Evolutionary conservation across 2,888 invertebrate genomes (phyloP), one percentile per base, ranked within the genome.

Genomic region (Hypselothyrea guttata): DNA sequence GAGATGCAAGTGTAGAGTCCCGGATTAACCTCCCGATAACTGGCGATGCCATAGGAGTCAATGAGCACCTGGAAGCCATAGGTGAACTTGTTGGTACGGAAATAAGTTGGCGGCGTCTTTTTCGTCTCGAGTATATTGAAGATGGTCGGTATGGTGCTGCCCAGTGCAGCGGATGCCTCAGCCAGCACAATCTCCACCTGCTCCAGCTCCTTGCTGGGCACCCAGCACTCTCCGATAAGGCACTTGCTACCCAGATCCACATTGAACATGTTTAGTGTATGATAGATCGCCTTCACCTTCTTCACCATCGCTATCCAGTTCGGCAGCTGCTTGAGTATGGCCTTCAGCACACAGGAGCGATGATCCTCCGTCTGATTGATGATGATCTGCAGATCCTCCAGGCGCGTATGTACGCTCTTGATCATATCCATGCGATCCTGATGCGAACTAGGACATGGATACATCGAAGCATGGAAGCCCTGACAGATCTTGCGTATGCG

Each of bases 1-100:
- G 97, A 96, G 65, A 98, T 95, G 83, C 95, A 93, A 15, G 96
- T 95, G 90, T 95, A 97, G 9, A 95, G 92, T 18, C 96, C 96
- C 79, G 97, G 97, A 91, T 97, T 98, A 62, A 95, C 95, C 91
- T 98, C 98, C 63, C 97, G 92, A 90, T 98, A 98, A 42, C 94
- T 94, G 51, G 97, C 96, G n/a, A 98, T 93, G 54, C 98, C 98
- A 88, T 98, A 98, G 0, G 98, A 93, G 90, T 98, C 96, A 76
- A 98, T 97, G 75, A 98, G 93, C 87, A 93, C 93, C 90, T 98
- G 98, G 92, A 98, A 98, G 46, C 96, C 97, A 68, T 92, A 92
- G 0, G 98, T 98, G 90, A 98, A 98, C 84, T 95, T 95, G 91
- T 98, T 98, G 53, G 96, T 95, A 33, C 95, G 92, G 90, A 97